These are phyloP conservation scores for Ricordea florida DNA, from an alignment of 92 coral and sea anemone species.

Conservation along the genomic window DNA sequence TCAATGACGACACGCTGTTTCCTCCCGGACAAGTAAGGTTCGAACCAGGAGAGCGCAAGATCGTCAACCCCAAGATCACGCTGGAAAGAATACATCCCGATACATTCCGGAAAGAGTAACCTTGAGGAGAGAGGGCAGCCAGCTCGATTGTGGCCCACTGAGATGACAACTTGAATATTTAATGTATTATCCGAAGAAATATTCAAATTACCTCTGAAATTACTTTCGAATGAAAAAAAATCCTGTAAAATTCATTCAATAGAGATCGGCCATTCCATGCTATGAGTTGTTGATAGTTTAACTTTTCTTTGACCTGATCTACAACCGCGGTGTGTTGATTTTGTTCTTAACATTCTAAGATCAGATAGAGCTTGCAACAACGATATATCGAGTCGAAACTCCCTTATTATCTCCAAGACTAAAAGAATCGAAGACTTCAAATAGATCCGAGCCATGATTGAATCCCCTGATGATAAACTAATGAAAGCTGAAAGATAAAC, in stretches of 20 bases:
- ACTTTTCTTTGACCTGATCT: too few species aligned
- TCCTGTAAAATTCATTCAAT: too few species aligned
- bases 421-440: too few species aligned
- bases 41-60: slow-evolving; percentile 12
- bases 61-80: slow-evolving; percentile 36
- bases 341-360: too few species aligned
- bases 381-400: neutral
- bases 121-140: slow-evolving; percentile 12
- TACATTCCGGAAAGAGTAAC: slow-evolving; percentile 13
- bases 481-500: too few species aligned
- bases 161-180: neutral
- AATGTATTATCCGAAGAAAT: neutral
- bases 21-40: slow-evolving; percentile 25
- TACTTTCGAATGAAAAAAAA: too few species aligned
- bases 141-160: neutral
- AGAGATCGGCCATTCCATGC: too few species aligned
- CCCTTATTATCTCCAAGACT: neutral
- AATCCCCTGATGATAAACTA: too few species aligned
- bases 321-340: too few species aligned
- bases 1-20: slow-evolving; percentile 29
- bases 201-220: too few species aligned
- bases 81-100: neutral
- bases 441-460: too few species aligned
- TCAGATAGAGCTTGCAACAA: neutral
- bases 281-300: too few species aligned